These are phyloP conservation scores for Scomber colias DNA, from an alignment of 2,113 vertebrate genomes.

Conservation along the genomic window DNA sequence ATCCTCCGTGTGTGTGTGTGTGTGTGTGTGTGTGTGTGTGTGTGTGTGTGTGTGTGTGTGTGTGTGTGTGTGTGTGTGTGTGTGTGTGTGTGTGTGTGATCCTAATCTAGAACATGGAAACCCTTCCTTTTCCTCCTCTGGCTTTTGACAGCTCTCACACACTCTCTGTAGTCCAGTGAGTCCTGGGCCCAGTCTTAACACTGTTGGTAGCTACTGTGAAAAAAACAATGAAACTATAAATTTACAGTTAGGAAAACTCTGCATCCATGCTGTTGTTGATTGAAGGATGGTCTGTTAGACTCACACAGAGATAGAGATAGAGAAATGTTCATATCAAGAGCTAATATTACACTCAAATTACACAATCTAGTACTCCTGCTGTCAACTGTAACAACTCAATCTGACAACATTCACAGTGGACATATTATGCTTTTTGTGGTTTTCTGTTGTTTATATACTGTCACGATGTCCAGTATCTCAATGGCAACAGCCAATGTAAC, in stretches of 20 bases:
- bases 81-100: constrained; percentile 43
- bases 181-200: background rate
- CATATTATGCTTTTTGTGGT: no score
- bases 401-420: no score
- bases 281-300: background rate
- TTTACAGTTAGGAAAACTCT: constrained; percentile 30
- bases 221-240: background rate
- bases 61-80: background rate
- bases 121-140: constrained; percentile 48
- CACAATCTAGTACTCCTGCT: no score
- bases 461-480: no score
- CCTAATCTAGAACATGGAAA: constrained; percentile 45
- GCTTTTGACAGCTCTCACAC: background rate
- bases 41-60: constrained; percentile 1
- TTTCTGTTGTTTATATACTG: no score
- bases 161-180: background rate
- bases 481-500: no score
- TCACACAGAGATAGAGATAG: no score
- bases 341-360: no score
- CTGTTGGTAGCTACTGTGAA: background rate
- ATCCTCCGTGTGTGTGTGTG: background rate
- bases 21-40: background rate
- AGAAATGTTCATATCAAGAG: no score
- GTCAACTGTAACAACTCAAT: no score
- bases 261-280: background rate